phyloP scores from a whole-genome alignment of 2,888 invertebrate genomes.

The Esperia sulphurella region DNA sequence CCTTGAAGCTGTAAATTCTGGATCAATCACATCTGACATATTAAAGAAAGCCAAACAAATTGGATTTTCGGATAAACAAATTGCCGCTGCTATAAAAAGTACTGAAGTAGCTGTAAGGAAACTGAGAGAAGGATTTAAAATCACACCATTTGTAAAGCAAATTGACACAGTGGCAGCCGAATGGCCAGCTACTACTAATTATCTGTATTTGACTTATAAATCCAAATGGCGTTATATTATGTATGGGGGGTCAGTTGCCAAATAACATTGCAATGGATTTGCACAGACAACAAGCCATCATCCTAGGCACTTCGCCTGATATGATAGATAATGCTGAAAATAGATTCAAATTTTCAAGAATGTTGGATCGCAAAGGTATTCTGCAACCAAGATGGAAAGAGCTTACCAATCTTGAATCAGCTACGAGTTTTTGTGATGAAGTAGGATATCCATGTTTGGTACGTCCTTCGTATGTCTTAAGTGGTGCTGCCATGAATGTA shows the following conservation, averaged over 20 bases:
- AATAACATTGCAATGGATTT: conserved; percentile 99
- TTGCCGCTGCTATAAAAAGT: conserved; percentile 91
- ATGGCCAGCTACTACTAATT: conserved; percentile 99
- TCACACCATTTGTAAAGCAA: conserved; percentile 95
- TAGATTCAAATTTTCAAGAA: conserved; percentile 98
- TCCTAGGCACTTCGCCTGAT: conserved; percentile 97
- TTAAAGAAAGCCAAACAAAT: conserved; percentile 92
- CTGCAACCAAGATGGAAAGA: conserved; percentile 98
- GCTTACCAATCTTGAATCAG: conserved; percentile 93
- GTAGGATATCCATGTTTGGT: conserved; percentile 98
- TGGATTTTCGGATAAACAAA: conserved; percentile 98
- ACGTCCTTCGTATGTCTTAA: conserved; percentile 97
- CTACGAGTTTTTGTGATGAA: conserved; percentile 93
- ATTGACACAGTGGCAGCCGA: conserved; percentile 99
- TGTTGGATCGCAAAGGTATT: conserved; percentile 96
- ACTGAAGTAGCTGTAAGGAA: conserved; percentile 91
- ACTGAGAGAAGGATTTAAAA: conserved; percentile 85
- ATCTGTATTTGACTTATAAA: conserved; percentile 99
- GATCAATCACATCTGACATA: conserved; percentile 80
- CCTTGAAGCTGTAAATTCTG: conserved; percentile 83
- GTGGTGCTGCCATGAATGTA: conserved; percentile 99
- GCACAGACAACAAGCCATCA: conserved; percentile 92
- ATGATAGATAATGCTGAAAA: conserved; percentile 99
- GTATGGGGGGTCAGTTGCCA: conserved; percentile 99
- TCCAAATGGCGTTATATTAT: conserved; percentile 96